Conservation (phyloP, 37 sponge, comb jelly and placozoan genomes). For the Agelas oroides region DNA sequence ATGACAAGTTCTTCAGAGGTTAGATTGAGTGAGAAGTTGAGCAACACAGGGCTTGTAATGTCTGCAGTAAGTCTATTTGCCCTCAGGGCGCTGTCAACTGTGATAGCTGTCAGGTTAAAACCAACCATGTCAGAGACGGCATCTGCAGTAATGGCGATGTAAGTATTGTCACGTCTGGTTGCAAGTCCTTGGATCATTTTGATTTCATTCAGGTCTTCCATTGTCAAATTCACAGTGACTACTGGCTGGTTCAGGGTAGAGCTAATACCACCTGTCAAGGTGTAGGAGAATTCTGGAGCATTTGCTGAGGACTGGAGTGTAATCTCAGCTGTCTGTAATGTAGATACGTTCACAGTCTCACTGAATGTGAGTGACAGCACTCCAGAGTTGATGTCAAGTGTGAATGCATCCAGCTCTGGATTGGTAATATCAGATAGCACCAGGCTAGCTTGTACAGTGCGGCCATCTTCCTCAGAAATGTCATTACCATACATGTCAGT, state of each 20-base stretch:
- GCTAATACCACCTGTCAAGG: slow-evolving; percentile 42
- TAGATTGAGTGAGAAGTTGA: slow-evolving; percentile 74
- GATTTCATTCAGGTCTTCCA: slow-evolving; percentile 78
- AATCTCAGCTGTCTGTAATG: slow-evolving; percentile 51
- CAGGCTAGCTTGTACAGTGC: slow-evolving; percentile 60
- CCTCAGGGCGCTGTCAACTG: slow-evolving; percentile 30
- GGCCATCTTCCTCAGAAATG: slow-evolving; percentile 53
- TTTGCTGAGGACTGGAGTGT: slow-evolving; percentile 59
- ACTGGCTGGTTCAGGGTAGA: slow-evolving; percentile 46
- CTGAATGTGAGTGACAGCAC: slow-evolving; percentile 65
- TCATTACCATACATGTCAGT: slow-evolving; percentile 69
- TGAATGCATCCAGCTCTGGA: slow-evolving; percentile 71
- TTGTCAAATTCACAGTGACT: slow-evolving; percentile 62
- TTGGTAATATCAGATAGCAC: slow-evolving; percentile 63
- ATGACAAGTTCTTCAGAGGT: slow-evolving; percentile 66
- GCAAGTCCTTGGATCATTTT: slow-evolving; percentile 70
- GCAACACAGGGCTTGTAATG: slow-evolving; percentile 67
- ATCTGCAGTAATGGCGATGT: slow-evolving; percentile 57
- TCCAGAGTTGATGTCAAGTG: slow-evolving; percentile 75
- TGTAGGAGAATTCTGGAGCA: slow-evolving; percentile 22
- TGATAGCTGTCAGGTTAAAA: slow-evolving; percentile 64
- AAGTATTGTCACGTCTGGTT: slow-evolving; percentile 58
- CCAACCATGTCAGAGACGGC: slow-evolving; percentile 81
- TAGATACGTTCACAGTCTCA: slow-evolving; percentile 77
- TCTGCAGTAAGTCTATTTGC: slow-evolving; percentile 57